Percentiles rank a stretch among this genome's conserved stretches.
Evolutionary conservation across 2,888 invertebrate genomes (phyloP).

Genomic region (Rhimphoctona megacephalus): DNA sequence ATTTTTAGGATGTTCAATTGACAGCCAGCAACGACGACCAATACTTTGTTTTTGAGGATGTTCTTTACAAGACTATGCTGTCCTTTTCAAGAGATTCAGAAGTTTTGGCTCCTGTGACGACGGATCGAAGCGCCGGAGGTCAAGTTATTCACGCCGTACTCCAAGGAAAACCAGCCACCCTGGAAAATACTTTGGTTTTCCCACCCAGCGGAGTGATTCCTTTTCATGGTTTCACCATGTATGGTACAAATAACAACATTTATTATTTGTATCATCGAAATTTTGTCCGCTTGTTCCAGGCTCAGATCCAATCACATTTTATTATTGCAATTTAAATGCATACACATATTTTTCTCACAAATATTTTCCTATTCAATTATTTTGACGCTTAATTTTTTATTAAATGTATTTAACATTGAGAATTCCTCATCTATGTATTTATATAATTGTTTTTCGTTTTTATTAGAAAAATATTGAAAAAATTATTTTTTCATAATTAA

Average conservation of each 20-base stretch:
- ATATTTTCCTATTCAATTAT: no score
- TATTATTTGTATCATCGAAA: not conserved
- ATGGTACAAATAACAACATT: constrained; percentile 88
- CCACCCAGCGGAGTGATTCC: constrained; percentile 98
- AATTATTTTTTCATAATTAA: not conserved
- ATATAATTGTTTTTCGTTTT: no score
- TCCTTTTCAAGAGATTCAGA: constrained; percentile 96
- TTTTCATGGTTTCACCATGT: constrained; percentile 99
- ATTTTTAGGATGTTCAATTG: constrained; percentile 92
- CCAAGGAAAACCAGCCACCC: constrained; percentile 89
- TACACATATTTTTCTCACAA: no score
- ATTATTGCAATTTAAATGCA: no score
- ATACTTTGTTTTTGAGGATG: constrained; percentile 98
- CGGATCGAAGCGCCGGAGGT: constrained; percentile 84
- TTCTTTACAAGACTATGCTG: constrained; percentile 95
- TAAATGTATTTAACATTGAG: no score
- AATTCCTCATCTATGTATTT: no score
- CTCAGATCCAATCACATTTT: no score
- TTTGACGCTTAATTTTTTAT: no score
- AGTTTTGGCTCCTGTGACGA: constrained; percentile 90
- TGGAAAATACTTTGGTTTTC: constrained; percentile 91
- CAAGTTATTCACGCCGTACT: constrained; percentile 91
- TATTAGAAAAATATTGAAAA: not conserved
- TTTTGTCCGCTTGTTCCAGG: no score
- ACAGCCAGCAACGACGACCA: constrained; percentile 99